Percentiles rank a stretch among this genome's conserved stretches.
phyloP scores from a whole-genome alignment of 2,113 vertebrate species.

The Dipodomys spectabilis region DNA sequence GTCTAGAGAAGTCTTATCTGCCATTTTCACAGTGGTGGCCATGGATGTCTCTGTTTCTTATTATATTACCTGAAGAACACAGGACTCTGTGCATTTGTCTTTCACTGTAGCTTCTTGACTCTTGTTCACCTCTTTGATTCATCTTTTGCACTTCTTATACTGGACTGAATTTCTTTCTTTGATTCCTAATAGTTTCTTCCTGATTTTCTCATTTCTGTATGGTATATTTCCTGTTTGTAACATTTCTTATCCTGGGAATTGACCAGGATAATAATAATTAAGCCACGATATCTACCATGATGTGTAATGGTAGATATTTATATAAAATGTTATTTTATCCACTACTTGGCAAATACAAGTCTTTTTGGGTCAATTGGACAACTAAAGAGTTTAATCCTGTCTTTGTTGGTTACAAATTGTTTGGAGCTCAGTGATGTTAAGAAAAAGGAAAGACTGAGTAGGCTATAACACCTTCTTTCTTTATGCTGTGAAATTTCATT shows the following conservation, averaged over 20 bases:
- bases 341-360: neutral
- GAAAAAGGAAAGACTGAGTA: neutral
- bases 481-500: neutral
- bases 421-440: neutral
- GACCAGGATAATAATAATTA: neutral
- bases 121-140: neutral
- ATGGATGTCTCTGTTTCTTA: neutral
- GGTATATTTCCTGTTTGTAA: neutral
- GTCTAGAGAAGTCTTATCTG: neutral
- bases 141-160: neutral
- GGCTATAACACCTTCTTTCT: neutral
- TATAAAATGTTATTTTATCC: neutral
- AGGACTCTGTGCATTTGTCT: neutral
- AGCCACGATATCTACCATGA: too few relatives aligned
- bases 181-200: neutral
- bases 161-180: neutral
- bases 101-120: fast-evolving
- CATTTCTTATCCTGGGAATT: neutral
- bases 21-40: neutral
- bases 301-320: too few relatives aligned
- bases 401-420: neutral
- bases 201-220: neutral
- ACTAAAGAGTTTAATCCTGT: neutral
- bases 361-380: neutral
- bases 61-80: neutral